Evolutionary conservation across 2,797 vertebrate species (phyloP).

Genomic region (Morus bassanus): DNA sequence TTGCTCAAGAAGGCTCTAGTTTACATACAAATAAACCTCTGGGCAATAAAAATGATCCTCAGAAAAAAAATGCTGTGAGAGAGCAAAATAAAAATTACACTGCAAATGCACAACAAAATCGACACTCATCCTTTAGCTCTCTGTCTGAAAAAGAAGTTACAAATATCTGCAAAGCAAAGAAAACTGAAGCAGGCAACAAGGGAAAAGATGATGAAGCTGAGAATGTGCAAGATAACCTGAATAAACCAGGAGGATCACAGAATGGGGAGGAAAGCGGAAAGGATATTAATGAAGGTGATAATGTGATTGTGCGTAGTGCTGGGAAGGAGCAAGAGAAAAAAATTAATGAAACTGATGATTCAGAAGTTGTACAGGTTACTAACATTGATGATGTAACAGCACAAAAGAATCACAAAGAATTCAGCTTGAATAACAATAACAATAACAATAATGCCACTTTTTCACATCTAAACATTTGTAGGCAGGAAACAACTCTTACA

Average conservation of each 20-base stretch:
- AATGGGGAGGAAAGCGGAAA: conserved; percentile 69
- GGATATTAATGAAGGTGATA: conserved; percentile 28
- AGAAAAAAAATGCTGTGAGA: conserved; percentile 69
- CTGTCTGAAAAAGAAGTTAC: conserved; percentile 54
- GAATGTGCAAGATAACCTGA: conserved; percentile 33
- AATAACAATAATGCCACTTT: conserved; percentile 54
- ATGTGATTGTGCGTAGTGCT: conserved; percentile 31
- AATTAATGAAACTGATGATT: neutral
- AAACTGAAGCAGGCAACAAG: conserved; percentile 39
- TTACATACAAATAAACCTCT: neutral
- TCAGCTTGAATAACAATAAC: conserved; percentile 83
- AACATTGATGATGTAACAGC: conserved; percentile 74
- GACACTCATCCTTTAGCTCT: neutral
- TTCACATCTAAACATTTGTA: conserved; percentile 6
- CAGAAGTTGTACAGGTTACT: conserved; percentile 77
- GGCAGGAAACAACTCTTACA: conserved; percentile 38
- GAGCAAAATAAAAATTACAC: conserved; percentile 41
- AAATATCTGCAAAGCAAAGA: conserved; percentile 45
- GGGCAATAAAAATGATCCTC: conserved; percentile 57
- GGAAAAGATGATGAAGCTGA: conserved; percentile 45
- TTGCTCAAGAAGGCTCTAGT: conserved; percentile 54
- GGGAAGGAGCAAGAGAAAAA: conserved; percentile 59
- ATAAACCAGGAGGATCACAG: conserved; percentile 44
- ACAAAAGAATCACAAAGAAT: conserved; percentile 65
- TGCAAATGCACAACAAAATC: conserved; percentile 22